Evolutionary conservation across 2,888 invertebrate species (phyloP), one percentile per base, ranked within the genome.

Genomic region (Nemoura dubitans): DNA sequence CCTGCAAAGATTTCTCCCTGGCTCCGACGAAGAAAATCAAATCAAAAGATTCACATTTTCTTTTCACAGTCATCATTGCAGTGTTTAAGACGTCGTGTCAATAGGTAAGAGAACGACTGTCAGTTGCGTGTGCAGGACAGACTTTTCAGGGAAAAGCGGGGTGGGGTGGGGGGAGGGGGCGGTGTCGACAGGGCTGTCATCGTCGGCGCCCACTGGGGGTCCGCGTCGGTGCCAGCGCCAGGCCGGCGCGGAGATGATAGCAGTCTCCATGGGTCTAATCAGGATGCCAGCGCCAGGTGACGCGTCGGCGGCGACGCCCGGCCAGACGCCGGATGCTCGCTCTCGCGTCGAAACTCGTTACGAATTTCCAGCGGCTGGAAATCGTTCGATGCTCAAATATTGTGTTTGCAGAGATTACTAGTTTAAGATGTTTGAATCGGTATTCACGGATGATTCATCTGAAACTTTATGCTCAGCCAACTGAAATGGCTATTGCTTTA

Each of bases 181-280:
- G 59, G 21, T 59, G 3, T 14, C 2, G 16, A 59, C 14, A 3
- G 10, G 2, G 21, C 59, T 59, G 59, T 59, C 59, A 59, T 7
- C 59, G 59, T 59, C 2, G 59, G 16, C 21, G 10, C 59, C 16
- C 59, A 16, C 59, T 21, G 59, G 59, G 16, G 59, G 59, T 1
- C 59, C 21, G 59, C 21, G 21, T 1, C 21, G 59, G 21, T 21
- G 59, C 59, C 59, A 59, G 59, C 59, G 59, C 59, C 59, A 59
- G 59, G 21, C 36, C 59, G 14, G 21, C 59, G 59, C 21, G 1
- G 59, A 10, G 59, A 59, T 59, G 59, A 59, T 59, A 59, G 78
- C 78, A 28, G 30, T 5, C 81, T 81, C 29, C 81, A 81, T 81
- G 81, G 28, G 30, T 6, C 81, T 81, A 81, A 81, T 81, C 28